A percentile compares a stretch with the other conserved stretches of the same genome.
These are phyloP conservation scores for Saccostrea cuccullata DNA, from an alignment of 1,140 invertebrate genomes.

Conservation along the genomic window DNA sequence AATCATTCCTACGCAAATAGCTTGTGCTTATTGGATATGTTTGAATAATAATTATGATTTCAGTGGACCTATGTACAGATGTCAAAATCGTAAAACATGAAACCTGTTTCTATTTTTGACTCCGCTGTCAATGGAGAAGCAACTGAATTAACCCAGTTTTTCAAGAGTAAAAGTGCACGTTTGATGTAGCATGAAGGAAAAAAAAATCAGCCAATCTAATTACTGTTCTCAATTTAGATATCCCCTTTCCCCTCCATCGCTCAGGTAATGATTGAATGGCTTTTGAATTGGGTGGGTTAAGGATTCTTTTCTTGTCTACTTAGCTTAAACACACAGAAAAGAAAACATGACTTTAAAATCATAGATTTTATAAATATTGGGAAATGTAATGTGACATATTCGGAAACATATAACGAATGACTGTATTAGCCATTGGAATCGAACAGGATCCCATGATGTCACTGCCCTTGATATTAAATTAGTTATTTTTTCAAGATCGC, in stretches of 20 bases:
- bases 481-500: not conserved
- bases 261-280: not conserved
- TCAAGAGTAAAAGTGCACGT: constrained; percentile 18
- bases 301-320: not conserved
- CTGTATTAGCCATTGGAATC: not conserved
- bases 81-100: constrained; percentile 20
- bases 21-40: not conserved
- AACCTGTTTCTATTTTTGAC: constrained; percentile 26
- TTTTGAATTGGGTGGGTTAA: constrained; percentile 21
- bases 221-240: constrained; percentile 24
- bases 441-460: not conserved
- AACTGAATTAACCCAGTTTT: constrained; percentile 25
- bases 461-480: constrained; percentile 1
- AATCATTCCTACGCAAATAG: not conserved
- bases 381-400: not conserved
- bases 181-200: constrained; percentile 4
- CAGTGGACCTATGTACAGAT: not conserved
- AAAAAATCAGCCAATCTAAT: constrained; percentile 29
- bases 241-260: constrained; percentile 14
- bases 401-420: not conserved
- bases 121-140: not conserved
- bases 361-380: too few relatives aligned
- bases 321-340: not conserved
- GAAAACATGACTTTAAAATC: not conserved
- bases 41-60: constrained; percentile 30